phyloP scores from a whole-genome alignment of 2,888 invertebrate genomes.

The Prosopocoilus inquinatus region DNA sequence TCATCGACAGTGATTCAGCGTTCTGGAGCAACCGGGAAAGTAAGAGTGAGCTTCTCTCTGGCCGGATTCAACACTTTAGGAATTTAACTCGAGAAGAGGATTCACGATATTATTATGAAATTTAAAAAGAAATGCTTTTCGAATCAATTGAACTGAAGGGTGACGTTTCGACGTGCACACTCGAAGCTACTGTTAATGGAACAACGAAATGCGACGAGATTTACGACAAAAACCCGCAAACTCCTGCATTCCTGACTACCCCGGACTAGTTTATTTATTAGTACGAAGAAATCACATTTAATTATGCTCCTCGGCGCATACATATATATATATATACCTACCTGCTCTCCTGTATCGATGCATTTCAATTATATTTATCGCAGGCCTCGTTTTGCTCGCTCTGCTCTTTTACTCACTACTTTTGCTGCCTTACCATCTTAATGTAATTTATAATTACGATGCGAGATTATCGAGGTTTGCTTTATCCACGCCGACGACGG shows the following conservation, averaged over 20 bases:
- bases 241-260: background rate
- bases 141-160: too few species aligned
- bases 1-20: too few species aligned
- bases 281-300: constrained; percentile 36
- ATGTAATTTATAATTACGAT: constrained; percentile 1
- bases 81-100: too few species aligned
- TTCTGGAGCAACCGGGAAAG: too few species aligned
- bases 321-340: too few species aligned
- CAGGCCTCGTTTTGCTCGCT: constrained; percentile 34
- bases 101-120: too few species aligned
- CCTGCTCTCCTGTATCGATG: constrained; percentile 36
- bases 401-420: constrained; percentile 18
- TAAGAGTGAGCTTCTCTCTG: too few species aligned
- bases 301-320: constrained; percentile 36
- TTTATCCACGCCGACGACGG: background rate
- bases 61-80: too few species aligned
- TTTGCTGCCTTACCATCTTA: background rate
- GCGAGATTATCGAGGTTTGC: background rate
- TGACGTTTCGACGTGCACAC: too few species aligned
- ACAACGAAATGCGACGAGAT: too few species aligned
- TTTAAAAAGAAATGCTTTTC: too few species aligned
- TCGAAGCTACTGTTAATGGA: too few species aligned
- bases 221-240: background rate
- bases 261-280: constrained; percentile 30
- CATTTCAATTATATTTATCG: constrained; percentile 45